Evolutionary conservation across 2,888 invertebrate genomes (phyloP).

Genomic region (Tetragnatha montana): DNA sequence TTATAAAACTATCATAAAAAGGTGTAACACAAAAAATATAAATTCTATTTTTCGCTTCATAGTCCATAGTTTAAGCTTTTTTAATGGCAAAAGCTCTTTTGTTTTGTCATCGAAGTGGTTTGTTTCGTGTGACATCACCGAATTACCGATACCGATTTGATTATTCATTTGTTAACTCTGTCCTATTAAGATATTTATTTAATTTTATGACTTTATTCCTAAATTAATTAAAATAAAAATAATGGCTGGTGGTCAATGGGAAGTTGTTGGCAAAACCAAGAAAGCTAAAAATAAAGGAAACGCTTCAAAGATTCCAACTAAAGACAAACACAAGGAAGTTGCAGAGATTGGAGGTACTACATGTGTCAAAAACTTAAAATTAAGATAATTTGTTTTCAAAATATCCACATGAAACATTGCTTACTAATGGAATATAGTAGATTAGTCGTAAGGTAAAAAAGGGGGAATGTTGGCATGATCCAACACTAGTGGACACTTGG

Average conservation of each 20-base stretch:
- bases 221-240: background rate
- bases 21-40: background rate
- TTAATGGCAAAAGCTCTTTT: background rate
- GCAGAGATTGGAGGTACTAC: slow-evolving; percentile 29
- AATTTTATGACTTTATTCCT: too few relatives aligned
- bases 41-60: background rate
- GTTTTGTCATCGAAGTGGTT: background rate
- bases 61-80: too few relatives aligned
- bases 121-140: background rate
- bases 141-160: background rate
- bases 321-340: slow-evolving; percentile 34
- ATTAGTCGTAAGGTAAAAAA: background rate
- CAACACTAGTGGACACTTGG: background rate
- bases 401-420: background rate
- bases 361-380: slow-evolving; percentile 10
- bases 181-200: too few relatives aligned
- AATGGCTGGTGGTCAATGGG: slow-evolving; percentile 66
- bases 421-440: too few relatives aligned
- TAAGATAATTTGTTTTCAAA: background rate
- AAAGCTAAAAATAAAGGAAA: slow-evolving; percentile 41
- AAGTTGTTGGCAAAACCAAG: slow-evolving; percentile 63
- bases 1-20: background rate
- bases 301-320: slow-evolving; percentile 2
- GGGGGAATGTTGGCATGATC: background rate
- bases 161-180: too few relatives aligned